Evolutionary conservation across 2,888 invertebrate genomes (phyloP).

Genomic region (Acanthosepion lycidas): DNA sequence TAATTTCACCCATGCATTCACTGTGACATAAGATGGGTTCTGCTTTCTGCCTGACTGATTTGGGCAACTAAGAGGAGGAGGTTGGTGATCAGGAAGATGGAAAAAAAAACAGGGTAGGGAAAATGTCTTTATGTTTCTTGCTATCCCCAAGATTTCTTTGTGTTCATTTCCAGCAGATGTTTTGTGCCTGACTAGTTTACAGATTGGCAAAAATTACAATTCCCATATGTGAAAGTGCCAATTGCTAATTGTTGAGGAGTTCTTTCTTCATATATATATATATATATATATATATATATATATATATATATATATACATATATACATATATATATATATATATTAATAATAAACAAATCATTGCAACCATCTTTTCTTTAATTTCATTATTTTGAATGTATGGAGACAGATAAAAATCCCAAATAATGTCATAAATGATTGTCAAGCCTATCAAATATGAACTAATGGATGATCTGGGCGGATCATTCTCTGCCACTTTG

Average conservation of each 20-base stretch:
- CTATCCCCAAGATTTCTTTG: background rate
- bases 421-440: no score
- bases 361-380: no score
- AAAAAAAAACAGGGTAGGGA: background rate
- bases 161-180: background rate
- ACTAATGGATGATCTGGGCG: no score
- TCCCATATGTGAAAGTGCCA: background rate
- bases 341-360: no score
- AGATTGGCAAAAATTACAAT: background rate
- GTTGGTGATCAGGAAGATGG: background rate
- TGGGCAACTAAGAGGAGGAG: background rate
- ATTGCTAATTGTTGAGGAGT: background rate
- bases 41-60: background rate
- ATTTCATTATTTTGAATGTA: no score
- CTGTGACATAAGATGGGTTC: background rate
- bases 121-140: background rate
- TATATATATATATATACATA: no score
- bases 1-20: conserved; percentile 15
- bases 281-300: no score
- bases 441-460: no score
- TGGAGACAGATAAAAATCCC: no score
- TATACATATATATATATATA: no score
- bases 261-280: background rate
- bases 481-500: no score
- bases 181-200: background rate